Evolutionary conservation across 1,140 invertebrate species (phyloP).

Genomic region (Popillia japonica): DNA sequence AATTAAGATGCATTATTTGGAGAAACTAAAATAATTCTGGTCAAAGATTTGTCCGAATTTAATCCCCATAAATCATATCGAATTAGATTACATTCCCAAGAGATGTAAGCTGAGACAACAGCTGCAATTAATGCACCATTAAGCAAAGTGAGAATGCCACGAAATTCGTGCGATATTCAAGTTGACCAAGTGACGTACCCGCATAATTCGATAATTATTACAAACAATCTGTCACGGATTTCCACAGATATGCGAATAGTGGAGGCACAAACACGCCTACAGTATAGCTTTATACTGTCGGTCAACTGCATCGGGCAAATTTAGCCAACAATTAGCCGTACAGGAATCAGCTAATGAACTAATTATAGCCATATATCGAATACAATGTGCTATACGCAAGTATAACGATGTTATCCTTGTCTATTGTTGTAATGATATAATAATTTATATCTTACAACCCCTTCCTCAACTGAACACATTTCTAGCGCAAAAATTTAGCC

Average conservation of each 20-base stretch:
- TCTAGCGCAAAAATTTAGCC: no score
- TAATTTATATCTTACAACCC: no score
- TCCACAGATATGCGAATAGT: not conserved
- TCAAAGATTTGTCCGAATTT: no score
- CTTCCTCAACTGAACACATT: no score
- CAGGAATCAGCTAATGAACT: not conserved
- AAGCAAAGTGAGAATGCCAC: not conserved
- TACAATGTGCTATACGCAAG: no score
- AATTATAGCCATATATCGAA: not conserved
- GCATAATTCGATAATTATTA: constrained; percentile 1
- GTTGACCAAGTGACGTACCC: not conserved
- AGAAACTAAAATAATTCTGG: no score
- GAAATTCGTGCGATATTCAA: not conserved
- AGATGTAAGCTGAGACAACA: not conserved
- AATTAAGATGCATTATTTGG: no score
- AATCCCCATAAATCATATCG: no score
- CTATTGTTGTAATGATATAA: no score
- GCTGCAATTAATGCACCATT: not conserved
- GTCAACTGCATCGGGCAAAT: not conserved
- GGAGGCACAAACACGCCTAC: not conserved
- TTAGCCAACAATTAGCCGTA: not conserved
- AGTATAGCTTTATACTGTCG: not conserved
- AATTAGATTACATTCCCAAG: no score
- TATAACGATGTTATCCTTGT: no score
- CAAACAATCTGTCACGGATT: constrained; percentile 6